Evolutionary conservation across 2,888 invertebrate genomes (phyloP).

Genomic region (Pristionchus maxplancki): DNA sequence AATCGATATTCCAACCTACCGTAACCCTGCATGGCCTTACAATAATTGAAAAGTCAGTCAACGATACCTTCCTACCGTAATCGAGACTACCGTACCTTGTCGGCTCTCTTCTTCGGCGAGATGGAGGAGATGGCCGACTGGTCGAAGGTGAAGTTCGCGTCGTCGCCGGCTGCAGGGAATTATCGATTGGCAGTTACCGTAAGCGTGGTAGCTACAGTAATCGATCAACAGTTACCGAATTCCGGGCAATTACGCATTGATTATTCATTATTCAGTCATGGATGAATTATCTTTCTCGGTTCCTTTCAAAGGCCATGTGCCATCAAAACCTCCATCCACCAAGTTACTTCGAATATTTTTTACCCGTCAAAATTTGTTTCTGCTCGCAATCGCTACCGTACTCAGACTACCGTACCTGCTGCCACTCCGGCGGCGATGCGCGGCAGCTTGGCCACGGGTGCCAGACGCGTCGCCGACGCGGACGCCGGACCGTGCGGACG

Average conservation of each 20-base stretch:
- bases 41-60: not conserved
- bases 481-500: constrained; percentile 13
- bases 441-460: not conserved
- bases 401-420: not conserved
- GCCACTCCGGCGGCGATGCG: not conserved
- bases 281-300: no score
- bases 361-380: no score
- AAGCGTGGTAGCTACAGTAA: no score
- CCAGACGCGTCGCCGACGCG: not conserved
- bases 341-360: no score
- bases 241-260: no score
- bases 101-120: constrained; percentile 8
- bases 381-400: no score
- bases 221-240: no score
- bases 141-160: constrained; percentile 1
- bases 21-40: not conserved
- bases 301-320: no score
- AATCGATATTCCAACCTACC: not conserved
- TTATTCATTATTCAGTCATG: no score
- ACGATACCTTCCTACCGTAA: not conserved
- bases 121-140: constrained; percentile 42
- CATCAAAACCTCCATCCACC: no score
- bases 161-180: not conserved
- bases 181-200: not conserved
- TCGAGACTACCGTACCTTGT: not conserved